Base-by-base conservation (phyloP, 1,140 invertebrate species). In the Dolichoris vasculosae region DNA sequence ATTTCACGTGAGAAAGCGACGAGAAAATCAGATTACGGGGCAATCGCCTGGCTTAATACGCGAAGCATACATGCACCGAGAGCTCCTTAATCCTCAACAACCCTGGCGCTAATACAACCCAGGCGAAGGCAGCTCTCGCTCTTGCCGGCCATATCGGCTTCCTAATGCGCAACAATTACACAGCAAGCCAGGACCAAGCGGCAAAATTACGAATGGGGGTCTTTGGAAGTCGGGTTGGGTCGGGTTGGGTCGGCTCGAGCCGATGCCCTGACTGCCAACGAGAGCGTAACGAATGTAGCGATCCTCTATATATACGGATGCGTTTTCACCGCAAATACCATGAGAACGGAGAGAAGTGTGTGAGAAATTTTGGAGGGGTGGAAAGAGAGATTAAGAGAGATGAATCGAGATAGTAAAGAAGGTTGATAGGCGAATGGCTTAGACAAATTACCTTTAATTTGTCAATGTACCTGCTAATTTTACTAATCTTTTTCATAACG, bases 161-260 rank as follows among this genome's bases (percentile, higher is more conserved):
- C 55, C 79, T 76, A 85, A 85, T 82, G 79, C 84, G 84, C 84
- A 59, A 82, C 78, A 85, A 85, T 85, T 85, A 82, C 71, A 43
- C 51, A 48, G 32, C 63, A 55, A 75, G 78, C 40, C 64, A 20
- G 38, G 71, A 48, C 64, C 64, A 17, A 51, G 59, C 43, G 69
- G n/a, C 64, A 40, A 85, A 85, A 85, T 85, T 80, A 80, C 83
- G 83, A 85, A 63, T 32, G 69, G 26, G 78, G n/a, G 76, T 20
- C 8, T 63, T 23, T 20, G 32, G 26, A 9, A 0, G 8, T 15
- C 35, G 23, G 71, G n/a, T n/a, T n/a, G n/a, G n/a, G n/a, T n/a
- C n/a, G 9, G 23, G 23, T 64, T 30, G 3, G 26, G 38, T 69
- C 20, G 20, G 4, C 0, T 73, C 26, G 40, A 43, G 26, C 38